These are phyloP conservation scores for Pomacea maculata DNA, from an alignment of 1,140 invertebrate species.

Conservation along the genomic window DNA sequence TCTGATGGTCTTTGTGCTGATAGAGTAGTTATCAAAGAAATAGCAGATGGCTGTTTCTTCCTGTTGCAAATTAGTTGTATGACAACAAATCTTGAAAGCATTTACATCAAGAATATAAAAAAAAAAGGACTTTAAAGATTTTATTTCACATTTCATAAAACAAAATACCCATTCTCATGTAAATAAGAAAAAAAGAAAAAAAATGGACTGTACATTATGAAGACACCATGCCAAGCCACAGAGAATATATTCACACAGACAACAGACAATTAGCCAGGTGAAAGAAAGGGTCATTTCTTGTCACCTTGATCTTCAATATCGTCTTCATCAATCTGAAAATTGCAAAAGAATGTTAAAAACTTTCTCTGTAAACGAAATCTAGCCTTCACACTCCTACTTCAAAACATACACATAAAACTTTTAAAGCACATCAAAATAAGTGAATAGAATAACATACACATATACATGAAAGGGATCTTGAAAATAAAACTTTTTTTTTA, in stretches of 20 bases:
- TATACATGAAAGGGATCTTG: neutral
- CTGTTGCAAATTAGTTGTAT: too few species aligned
- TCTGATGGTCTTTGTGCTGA: too few species aligned
- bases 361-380: neutral
- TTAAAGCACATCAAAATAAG: neutral
- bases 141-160: neutral
- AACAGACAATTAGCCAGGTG: too few species aligned
- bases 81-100: too few species aligned
- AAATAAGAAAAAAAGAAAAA: neutral
- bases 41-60: too few species aligned
- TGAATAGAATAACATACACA: neutral
- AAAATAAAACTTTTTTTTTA: neutral
- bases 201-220: neutral
- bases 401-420: neutral
- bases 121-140: too few species aligned
- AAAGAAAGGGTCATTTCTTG: constrained; percentile 62
- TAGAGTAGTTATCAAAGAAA: too few species aligned
- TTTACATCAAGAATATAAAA: too few species aligned
- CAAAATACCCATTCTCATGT: neutral
- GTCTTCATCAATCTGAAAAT: constrained; percentile 70
- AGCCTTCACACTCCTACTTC: neutral
- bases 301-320: constrained; percentile 71
- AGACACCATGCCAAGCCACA: neutral
- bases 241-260: neutral
- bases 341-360: constrained; percentile 11